Percentiles rank a stretch among this genome's conserved stretches.
phyloP scores from a whole-genome alignment of 53 echinoderm and acorn worm genomes.

The Holothuria leucospilota region DNA sequence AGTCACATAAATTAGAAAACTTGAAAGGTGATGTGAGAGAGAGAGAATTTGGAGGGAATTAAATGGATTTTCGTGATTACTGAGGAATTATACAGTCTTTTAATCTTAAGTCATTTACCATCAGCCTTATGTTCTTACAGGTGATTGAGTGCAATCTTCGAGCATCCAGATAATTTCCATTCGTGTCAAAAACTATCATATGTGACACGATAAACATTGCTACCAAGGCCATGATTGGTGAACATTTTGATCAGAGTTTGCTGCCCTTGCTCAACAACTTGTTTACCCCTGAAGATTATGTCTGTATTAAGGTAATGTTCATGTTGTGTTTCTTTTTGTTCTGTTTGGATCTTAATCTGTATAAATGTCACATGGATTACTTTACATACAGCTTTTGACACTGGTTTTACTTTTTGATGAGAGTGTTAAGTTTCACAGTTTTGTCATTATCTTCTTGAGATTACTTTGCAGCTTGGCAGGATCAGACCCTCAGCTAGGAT shows the following conservation, averaged over 20 bases:
- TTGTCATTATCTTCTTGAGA: too few species aligned
- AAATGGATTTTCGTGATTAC: not conserved
- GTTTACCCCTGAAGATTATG: conserved; percentile 84
- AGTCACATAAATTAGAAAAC: too few species aligned
- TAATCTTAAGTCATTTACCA: too few species aligned
- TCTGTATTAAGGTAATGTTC: conserved; percentile 87
- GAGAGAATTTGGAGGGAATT: too few species aligned
- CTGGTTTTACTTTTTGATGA: too few species aligned
- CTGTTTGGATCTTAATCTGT: too few species aligned
- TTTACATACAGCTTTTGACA: too few species aligned
- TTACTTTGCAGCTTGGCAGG: too few species aligned
- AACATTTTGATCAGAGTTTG: conserved; percentile 78
- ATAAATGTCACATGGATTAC: too few species aligned
- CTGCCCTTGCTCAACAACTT: conserved; percentile 87
- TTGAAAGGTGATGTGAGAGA: too few species aligned
- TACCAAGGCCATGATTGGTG: conserved; percentile 90
- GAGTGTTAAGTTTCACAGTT: too few species aligned
- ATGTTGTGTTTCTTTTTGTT: not conserved
- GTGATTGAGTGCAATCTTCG: conserved; percentile 97
- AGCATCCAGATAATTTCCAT: conserved; percentile 95
- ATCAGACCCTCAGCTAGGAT: too few species aligned
- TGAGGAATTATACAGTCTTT: not conserved
- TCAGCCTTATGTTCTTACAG: conserved; percentile 25
- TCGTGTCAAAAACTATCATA: conserved; percentile 99
- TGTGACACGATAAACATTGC: conserved; percentile 95